Evolutionary conservation across 2,797 vertebrate genomes (phyloP).

Genomic region (Aldrovandia affinis): DNA sequence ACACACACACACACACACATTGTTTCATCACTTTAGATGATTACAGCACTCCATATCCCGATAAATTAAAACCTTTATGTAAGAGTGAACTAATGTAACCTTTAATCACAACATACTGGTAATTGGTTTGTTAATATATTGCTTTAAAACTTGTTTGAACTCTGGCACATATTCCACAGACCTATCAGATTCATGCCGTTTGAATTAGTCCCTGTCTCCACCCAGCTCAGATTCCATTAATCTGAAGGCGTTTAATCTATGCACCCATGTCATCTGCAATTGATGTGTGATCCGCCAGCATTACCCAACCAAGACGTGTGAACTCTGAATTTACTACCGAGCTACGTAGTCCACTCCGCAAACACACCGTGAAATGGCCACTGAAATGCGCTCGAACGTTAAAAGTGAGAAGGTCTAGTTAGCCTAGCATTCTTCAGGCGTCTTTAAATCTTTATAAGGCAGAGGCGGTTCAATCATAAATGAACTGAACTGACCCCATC

Average conservation of each 20-base stretch:
- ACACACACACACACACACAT: no score
- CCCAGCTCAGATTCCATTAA: constrained; percentile 30
- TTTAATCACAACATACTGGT: neutral
- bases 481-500: neutral
- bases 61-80: neutral
- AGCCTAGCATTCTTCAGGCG: neutral
- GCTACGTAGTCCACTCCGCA: no score
- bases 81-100: neutral
- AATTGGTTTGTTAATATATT: neutral
- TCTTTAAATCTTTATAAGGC: constrained; percentile 11
- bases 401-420: neutral
- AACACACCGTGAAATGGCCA: neutral
- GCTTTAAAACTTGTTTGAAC: constrained; percentile 12
- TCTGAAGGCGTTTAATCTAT: constrained; percentile 22
- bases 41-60: neutral
- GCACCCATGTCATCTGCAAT: neutral
- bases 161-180: constrained; percentile 3
- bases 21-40: neutral
- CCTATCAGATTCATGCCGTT: neutral
- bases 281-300: neutral
- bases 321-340: neutral
- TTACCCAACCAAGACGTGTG: constrained; percentile 9
- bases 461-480: neutral
- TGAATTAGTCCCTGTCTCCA: constrained; percentile 8
- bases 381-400: neutral